Evolutionary conservation across 2,888 invertebrate species (phyloP).

Genomic region (Sesia bembeciformis): DNA sequence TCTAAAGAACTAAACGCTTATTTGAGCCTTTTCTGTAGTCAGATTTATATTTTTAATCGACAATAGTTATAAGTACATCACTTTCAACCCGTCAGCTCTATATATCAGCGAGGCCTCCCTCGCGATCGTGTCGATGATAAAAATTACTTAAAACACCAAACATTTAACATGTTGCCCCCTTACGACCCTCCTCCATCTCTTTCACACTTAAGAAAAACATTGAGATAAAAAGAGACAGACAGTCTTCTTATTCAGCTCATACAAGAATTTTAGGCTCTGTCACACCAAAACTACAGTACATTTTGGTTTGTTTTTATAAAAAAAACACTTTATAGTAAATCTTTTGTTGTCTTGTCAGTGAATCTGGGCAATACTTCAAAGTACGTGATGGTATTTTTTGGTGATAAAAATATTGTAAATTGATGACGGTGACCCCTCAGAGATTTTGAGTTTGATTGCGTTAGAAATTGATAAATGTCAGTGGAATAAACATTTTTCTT

Average conservation of each 20-base stretch:
- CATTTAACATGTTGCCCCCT: conserved; percentile 62
- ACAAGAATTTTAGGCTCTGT: conserved; percentile 24
- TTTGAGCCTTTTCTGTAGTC: too few species aligned
- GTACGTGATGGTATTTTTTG: conserved; percentile 49
- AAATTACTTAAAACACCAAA: conserved; percentile 73
- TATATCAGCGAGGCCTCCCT: conserved; percentile 63
- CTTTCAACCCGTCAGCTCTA: conserved; percentile 52
- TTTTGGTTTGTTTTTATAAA: conserved; percentile 15
- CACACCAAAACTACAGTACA: conserved; percentile 19
- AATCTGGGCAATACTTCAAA: conserved; percentile 47
- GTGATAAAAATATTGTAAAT: conserved; percentile 52
- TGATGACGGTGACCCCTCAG: conserved; percentile 29
- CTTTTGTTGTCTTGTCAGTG: conserved; percentile 46
- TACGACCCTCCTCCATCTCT: conserved; percentile 32
- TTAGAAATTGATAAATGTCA: conserved; percentile 6
- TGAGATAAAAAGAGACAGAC: conserved; percentile 21
- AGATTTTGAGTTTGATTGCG: conserved; percentile 27
- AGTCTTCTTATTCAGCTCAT: conserved; percentile 12
- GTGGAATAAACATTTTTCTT: too few species aligned
- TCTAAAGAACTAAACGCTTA: too few species aligned
- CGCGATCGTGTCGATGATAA: conserved; percentile 70
- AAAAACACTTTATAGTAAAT: conserved; percentile 32
- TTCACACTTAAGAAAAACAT: conserved; percentile 18
- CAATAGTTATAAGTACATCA: conserved; percentile 24
- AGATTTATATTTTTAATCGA: neutral